Evolutionary conservation across 2,113 vertebrate genomes (phyloP), one percentile per base, ranked within the genome.

Genomic region (Dasypus novemcinctus): DNA sequence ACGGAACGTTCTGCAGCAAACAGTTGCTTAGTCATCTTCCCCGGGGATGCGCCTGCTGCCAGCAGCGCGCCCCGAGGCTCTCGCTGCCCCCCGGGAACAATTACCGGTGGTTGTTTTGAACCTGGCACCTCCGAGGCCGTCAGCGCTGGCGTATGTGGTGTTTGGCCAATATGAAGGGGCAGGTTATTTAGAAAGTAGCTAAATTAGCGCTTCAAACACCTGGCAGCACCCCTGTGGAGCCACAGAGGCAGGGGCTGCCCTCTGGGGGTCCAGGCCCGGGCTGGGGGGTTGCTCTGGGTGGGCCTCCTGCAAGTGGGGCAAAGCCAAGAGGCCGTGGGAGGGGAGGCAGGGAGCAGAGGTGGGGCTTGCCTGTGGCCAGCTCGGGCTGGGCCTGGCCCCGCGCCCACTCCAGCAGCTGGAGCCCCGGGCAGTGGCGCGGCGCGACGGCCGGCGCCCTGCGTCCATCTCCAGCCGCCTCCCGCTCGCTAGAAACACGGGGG

Each of bases 1-100:
- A 63, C 33, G 63, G 68, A 94, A 93, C 78, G 81, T 95, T 85
- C 79, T 87, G 41, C 84, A 87, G 33, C 29, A n/a, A 97, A 23
- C 41, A 91, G 57, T 84, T 97, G 95, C 87, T 96, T 96, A 88
- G 75, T 97, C 91, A 95, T 96, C 79, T 96, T 92, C 94, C 94
- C 90, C 69, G 57, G 94, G 59, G 75, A 25, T 72, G 0, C 74
- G 15, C 93, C 94, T 94, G 61, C 9, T 69, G 23, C 36, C 72
- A 90, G 38, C 54, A 54, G 54, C 54, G 17, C 31, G 90, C 21
- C 76, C 49, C 23, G 33, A 82, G 91, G 69, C 78, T n/a, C 54
- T 29, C 71, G 2, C 72, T 25, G 91, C 52, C 92, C 91, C 11
- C 15, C 72, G 94, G 87, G 94, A 97, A 13, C 84, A 97, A 88